Evolutionary conservation across 2,888 invertebrate species (phyloP), one percentile per base, ranked within the genome.

Genomic region (Cosmorhoe ocellata): DNA sequence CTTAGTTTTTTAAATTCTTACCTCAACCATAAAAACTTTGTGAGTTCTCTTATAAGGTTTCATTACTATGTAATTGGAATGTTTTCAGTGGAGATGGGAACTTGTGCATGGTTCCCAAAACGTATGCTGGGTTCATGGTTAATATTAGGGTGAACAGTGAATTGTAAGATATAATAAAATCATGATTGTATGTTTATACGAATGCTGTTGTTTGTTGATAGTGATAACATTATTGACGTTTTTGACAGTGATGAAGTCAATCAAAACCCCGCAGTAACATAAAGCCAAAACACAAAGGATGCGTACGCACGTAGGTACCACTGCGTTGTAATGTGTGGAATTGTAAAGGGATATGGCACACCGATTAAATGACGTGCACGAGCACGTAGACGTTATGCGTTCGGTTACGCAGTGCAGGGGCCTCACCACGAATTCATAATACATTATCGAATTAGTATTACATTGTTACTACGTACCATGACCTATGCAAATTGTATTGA

Each of bases 1-100:
- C 7, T 8, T 13, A 13, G 8, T 1, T 8, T 22, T 11, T 36
- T 11, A 6, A 13, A 34, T 27, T 39, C 71, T 71, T 77, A 90
- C 89, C 77, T 88, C 77, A 49, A 85, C 71, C 84, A 85, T 87
- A 61, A 82, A 81, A 30, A 68, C 64, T 76, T 89, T 89, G 63
- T 88, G 85, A 53, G 75, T 68, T 63, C 80, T 77, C 56, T 78
- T 81, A 66, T 90, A 90, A 36, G 89, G 89, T 79, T 84, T 90
- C 89, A 90, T 89, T 53, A 61, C 61, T 58, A 28, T 48, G 36
- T 36, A 39, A 27, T 39, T 32, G 42, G 14, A 36, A 8, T 30
- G 49, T 33, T 45, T 40, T 48, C 31, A 18, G 28, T 39, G 52
- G 28, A 43, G 14, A 33, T 38, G 43, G 52, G 38, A 48, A 34